Evolutionary conservation across 2,113 vertebrate species (phyloP).

Genomic region (Ranitomeya imitator): DNA sequence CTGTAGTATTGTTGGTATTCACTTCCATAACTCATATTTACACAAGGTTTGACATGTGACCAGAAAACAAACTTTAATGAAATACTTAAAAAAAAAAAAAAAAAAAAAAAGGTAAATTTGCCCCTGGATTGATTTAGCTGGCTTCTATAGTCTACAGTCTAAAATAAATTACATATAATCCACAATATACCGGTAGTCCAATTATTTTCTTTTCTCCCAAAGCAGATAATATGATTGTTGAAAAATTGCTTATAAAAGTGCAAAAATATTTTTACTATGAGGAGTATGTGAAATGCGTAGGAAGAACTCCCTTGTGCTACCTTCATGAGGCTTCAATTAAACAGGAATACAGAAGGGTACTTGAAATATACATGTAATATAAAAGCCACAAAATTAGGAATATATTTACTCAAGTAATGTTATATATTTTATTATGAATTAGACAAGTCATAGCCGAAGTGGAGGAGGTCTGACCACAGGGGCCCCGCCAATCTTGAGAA

Average conservation of each 20-base stretch:
- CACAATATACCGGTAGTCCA: neutral
- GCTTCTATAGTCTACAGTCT: neutral
- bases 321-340: neutral
- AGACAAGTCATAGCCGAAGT: too few species aligned
- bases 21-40: too few species aligned
- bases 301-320: neutral
- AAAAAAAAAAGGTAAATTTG: neutral
- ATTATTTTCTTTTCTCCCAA: too few species aligned
- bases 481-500: neutral
- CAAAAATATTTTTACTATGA: neutral
- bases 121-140: neutral
- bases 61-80: too few species aligned
- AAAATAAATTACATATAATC: too few species aligned
- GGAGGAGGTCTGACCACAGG: too few species aligned
- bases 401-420: neutral
- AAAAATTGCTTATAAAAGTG: neutral
- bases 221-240: neutral
- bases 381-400: neutral
- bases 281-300: neutral
- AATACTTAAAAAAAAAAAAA: too few species aligned
- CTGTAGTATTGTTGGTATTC: neutral
- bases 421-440: too few species aligned
- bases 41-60: too few species aligned
- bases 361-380: neutral
- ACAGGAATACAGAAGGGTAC: neutral